phyloP scores from a whole-genome alignment of 2,888 invertebrate genomes.

The Agrilus biguttatus region DNA sequence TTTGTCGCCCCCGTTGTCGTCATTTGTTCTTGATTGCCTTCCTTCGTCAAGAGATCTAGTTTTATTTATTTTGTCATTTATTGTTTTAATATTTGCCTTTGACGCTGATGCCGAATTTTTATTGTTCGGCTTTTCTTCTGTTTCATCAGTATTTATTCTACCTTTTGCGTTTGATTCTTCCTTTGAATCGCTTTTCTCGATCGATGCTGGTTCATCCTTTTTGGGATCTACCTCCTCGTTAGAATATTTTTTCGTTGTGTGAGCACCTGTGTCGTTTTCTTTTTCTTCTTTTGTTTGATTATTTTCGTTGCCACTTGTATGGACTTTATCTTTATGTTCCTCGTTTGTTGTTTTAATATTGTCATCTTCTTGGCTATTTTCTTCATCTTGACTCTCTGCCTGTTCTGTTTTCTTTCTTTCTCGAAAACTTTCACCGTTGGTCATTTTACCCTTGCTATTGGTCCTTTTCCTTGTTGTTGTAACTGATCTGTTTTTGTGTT shows the following conservation, averaged over 20 bases:
- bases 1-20: too few species aligned
- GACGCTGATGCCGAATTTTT: background rate
- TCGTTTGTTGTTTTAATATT: constrained; percentile 8
- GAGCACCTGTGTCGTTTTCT: background rate
- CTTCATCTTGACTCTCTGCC: constrained; percentile 8
- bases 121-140: constrained; percentile 6
- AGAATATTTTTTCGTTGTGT: too few species aligned
- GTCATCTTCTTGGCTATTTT: constrained; percentile 10
- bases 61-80: constrained; percentile 1
- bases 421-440: background rate
- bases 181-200: constrained; percentile 4
- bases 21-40: too few species aligned
- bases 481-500: constrained; percentile 3
- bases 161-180: constrained; percentile 7
- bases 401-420: background rate
- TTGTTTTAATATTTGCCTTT: constrained; percentile 11
- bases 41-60: too few species aligned
- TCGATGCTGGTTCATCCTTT: background rate
- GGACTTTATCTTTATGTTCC: constrained; percentile 10
- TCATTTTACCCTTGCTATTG: background rate
- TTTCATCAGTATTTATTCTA: constrained; percentile 5
- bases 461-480: constrained; percentile 8
- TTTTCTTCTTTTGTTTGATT: constrained; percentile 6
- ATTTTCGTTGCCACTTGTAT: constrained; percentile 2
- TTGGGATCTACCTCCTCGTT: constrained; percentile 8